These are phyloP conservation scores for Patella vulgata DNA, from an alignment of 1,140 invertebrate genomes.

Conservation along the genomic window DNA sequence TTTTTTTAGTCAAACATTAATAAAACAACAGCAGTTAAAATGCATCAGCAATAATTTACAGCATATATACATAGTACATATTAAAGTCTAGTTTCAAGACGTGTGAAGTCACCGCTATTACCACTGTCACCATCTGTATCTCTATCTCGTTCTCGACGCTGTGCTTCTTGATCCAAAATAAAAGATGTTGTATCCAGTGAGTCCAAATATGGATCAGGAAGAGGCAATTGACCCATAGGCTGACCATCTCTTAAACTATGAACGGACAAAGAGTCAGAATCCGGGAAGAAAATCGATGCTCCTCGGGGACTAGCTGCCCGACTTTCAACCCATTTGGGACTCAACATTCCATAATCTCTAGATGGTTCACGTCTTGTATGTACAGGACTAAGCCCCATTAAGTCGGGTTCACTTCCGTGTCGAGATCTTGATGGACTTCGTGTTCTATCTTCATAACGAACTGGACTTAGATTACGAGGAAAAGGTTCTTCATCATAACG, in stretches of 20 bases:
- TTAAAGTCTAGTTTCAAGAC: constrained; percentile 27
- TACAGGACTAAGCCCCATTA: constrained; percentile 46
- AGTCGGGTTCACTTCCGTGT: constrained; percentile 55
- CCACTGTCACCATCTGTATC: constrained; percentile 25
- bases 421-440: constrained; percentile 52
- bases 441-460: constrained; percentile 46
- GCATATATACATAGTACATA: neutral
- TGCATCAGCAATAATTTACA: neutral
- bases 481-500: constrained; percentile 48
- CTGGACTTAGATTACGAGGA: constrained; percentile 37
- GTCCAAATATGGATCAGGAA: constrained; percentile 24
- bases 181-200: constrained; percentile 18
- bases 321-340: constrained; percentile 55
- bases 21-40: neutral
- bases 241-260: constrained; percentile 28
- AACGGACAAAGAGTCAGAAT: constrained; percentile 42
- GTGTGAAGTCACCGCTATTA: constrained; percentile 25
- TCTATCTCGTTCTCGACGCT: constrained; percentile 20
- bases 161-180: constrained; percentile 20
- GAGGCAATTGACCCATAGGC: constrained; percentile 21
- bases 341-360: constrained; percentile 40
- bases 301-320: constrained; percentile 51
- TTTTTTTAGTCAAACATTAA: too few relatives aligned
- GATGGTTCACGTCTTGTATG: constrained; percentile 45
- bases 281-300: constrained; percentile 51